These are phyloP conservation scores for Drepanosiphum platanoidis DNA, from an alignment of 2,888 invertebrate species.

Conservation along the genomic window DNA sequence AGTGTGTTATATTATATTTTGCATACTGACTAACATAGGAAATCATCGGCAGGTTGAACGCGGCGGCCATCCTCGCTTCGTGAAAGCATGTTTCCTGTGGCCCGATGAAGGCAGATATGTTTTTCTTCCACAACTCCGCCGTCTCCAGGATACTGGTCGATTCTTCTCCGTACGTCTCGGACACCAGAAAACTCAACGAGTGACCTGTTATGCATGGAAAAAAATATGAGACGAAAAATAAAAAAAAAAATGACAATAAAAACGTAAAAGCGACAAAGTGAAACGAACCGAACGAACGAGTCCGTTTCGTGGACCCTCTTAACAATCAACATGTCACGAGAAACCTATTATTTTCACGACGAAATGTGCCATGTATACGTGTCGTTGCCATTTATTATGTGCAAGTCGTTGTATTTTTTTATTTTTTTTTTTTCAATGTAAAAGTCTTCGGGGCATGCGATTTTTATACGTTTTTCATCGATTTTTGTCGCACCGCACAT, in stretches of 20 bases:
- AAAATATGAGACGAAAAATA: not conserved
- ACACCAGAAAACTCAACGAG: slow-evolving; percentile 70
- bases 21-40: slow-evolving; percentile 85
- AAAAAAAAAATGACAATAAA: not conserved
- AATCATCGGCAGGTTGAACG: slow-evolving; percentile 94
- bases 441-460: not conserved
- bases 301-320: not conserved
- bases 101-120: slow-evolving; percentile 89
- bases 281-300: slow-evolving; percentile 5
- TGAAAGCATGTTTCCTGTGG: slow-evolving; percentile 91
- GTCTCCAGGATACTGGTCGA: slow-evolving; percentile 85
- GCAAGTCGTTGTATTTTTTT: not conserved
- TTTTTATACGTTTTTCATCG: not conserved
- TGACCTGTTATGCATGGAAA: slow-evolving; percentile 34
- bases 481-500: not conserved
- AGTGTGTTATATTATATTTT: not conserved
- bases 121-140: slow-evolving; percentile 83
- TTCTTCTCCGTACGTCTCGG: slow-evolving; percentile 92
- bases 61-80: slow-evolving; percentile 92
- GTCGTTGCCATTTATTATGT: not conserved
- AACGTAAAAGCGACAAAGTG: not conserved
- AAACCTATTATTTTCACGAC: not conserved
- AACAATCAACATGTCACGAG: slow-evolving; percentile 6
- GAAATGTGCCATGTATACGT: not conserved
- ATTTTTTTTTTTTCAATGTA: slow-evolving; percentile 5